phyloP scores from a whole-genome alignment of 2,888 invertebrate species.

The Nineta flava region DNA sequence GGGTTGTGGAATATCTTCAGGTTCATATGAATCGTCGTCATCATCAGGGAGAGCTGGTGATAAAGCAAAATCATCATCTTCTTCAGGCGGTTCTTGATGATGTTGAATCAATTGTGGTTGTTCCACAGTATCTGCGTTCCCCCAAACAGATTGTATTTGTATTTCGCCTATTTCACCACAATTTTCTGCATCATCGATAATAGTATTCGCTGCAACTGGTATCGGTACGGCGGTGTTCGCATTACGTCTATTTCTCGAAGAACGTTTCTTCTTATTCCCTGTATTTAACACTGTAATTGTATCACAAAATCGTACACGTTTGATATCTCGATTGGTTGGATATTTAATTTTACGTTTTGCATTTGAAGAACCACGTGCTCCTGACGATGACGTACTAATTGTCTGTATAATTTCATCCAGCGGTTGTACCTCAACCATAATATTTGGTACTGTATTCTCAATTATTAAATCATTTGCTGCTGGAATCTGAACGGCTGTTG shows the following conservation, averaged over 20 bases:
- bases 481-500: neutral
- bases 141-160: neutral
- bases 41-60: neutral
- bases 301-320: neutral
- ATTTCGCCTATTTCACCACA: neutral
- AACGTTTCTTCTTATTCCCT: neutral
- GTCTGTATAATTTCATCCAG: neutral
- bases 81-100: neutral
- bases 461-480: neutral
- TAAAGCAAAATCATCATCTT: neutral
- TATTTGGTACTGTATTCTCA: neutral
- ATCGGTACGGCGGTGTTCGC: neutral
- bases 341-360: neutral
- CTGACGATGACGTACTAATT: neutral
- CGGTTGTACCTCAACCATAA: neutral
- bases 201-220: neutral
- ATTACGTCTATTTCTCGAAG: neutral
- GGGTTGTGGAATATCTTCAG: neutral
- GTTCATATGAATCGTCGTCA: neutral
- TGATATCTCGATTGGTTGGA: neutral
- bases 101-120: neutral
- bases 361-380: neutral
- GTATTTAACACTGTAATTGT: neutral
- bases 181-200: neutral
- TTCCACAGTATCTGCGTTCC: neutral